A percentile compares a stretch with the other conserved stretches of the same genome.
phyloP scores from a whole-genome alignment of 2,888 invertebrate genomes.

The Drosophila subsilvestris region DNA sequence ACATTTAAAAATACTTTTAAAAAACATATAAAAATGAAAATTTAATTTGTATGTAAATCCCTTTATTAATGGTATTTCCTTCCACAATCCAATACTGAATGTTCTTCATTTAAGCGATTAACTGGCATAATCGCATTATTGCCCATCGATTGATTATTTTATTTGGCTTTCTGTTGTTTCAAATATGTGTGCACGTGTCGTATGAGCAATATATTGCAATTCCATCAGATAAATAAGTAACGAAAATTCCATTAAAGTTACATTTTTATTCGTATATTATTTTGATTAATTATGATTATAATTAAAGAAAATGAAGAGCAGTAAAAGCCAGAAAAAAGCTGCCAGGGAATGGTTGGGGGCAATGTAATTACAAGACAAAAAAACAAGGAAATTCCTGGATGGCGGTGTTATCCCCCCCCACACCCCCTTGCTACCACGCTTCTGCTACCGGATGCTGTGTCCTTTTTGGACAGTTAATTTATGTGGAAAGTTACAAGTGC shows the following conservation, averaged over 20 bases:
- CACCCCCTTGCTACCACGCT: not conserved
- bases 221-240: not conserved
- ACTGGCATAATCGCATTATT: constrained; percentile 17
- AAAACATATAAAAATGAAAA: not conserved
- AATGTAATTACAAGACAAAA: constrained; percentile 74
- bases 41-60: not conserved
- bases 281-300: constrained; percentile 74
- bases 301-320: constrained; percentile 50
- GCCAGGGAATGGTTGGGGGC: constrained; percentile 34
- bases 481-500: constrained; percentile 77
- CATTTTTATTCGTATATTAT: constrained; percentile 17
- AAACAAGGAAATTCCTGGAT: constrained; percentile 59
- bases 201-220: constrained; percentile 8
- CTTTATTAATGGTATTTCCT: not conserved
- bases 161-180: not conserved
- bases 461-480: constrained; percentile 76
- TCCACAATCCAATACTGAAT: not conserved
- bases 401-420: constrained; percentile 23
- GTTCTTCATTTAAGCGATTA: not conserved
- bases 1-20: too few relatives aligned
- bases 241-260: constrained; percentile 12
- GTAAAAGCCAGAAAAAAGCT: constrained; percentile 16
- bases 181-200: constrained; percentile 10
- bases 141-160: constrained; percentile 3
- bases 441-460: constrained; percentile 15